Conservation (phyloP, 2,888 invertebrate genomes). For the Hymenopus coronatus region DNA sequence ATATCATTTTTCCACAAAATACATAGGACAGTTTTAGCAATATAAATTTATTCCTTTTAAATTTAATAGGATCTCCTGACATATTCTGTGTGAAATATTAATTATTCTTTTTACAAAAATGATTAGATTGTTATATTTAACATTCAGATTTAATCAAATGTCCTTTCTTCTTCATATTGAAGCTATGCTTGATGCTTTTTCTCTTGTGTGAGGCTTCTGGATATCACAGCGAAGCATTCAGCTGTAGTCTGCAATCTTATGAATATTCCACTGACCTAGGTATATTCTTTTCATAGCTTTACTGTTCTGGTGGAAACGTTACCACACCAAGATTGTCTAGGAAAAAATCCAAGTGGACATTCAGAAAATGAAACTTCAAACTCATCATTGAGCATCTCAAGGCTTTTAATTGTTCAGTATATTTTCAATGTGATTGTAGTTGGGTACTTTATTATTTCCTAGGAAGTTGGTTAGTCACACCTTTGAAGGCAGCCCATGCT, state of each 20-base stretch:
- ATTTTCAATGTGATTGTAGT: too few relatives aligned
- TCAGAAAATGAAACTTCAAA: neutral
- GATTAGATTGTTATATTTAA: neutral
- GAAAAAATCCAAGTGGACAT: neutral
- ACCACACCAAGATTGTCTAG: neutral
- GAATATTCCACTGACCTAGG: neutral
- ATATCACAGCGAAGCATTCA: neutral
- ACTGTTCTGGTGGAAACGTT: slow-evolving; percentile 9
- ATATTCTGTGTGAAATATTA: neutral
- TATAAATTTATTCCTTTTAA: neutral
- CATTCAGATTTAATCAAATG: neutral
- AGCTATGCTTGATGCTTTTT: neutral
- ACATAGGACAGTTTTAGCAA: neutral
- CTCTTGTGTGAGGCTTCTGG: neutral
- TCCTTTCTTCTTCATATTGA: neutral
- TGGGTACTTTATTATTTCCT: neutral
- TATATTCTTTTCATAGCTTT: neutral
- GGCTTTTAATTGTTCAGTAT: too few relatives aligned
- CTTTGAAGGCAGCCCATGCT: slow-evolving; percentile 15
- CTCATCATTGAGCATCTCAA: neutral
- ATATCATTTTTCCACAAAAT: neutral
- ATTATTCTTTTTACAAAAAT: too few relatives aligned
- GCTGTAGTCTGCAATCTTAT: neutral
- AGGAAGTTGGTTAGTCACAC: neutral
- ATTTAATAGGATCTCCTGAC: neutral